Percentiles rank a stretch among this genome's conserved stretches.
These are phyloP conservation scores for Crenuchus spilurus DNA, from an alignment of 2,797 vertebrate species.

Conservation along the genomic window DNA sequence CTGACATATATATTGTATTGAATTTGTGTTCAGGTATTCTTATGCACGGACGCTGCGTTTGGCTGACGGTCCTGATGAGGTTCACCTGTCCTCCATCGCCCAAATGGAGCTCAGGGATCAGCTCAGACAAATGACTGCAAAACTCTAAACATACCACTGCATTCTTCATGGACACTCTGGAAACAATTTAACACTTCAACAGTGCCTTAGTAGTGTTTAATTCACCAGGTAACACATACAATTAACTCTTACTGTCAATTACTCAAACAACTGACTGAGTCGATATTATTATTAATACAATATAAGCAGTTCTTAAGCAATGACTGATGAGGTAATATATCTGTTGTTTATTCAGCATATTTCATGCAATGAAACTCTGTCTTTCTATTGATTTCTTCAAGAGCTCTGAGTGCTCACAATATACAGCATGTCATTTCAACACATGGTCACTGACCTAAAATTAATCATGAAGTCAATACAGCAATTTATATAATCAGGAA, in stretches of 20 bases:
- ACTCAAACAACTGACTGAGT: neutral
- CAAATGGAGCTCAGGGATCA: constrained; percentile 86
- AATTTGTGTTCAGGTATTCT: constrained; percentile 79
- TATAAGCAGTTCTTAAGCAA: neutral
- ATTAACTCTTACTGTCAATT: neutral
- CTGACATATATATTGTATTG: neutral
- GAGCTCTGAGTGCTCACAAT: neutral
- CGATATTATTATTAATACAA: no score
- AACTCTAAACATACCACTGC: constrained; percentile 70
- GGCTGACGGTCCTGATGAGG: constrained; percentile 92
- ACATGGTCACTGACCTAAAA: neutral
- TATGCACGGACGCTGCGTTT: constrained; percentile 80
- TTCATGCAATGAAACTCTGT: neutral
- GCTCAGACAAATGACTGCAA: constrained; percentile 71
- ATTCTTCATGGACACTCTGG: neutral
- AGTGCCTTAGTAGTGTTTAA: neutral
- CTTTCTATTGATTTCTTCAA: neutral
- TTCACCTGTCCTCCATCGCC: constrained; percentile 89
- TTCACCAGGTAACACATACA: neutral
- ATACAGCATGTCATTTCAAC: neutral
- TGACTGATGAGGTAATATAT: neutral
- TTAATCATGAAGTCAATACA: neutral
- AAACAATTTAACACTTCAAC: neutral
- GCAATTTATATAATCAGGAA: neutral
- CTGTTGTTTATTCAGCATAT: neutral